Base-by-base conservation (phyloP, 2,113 vertebrate species). In the Crotalus viridis region DNA sequence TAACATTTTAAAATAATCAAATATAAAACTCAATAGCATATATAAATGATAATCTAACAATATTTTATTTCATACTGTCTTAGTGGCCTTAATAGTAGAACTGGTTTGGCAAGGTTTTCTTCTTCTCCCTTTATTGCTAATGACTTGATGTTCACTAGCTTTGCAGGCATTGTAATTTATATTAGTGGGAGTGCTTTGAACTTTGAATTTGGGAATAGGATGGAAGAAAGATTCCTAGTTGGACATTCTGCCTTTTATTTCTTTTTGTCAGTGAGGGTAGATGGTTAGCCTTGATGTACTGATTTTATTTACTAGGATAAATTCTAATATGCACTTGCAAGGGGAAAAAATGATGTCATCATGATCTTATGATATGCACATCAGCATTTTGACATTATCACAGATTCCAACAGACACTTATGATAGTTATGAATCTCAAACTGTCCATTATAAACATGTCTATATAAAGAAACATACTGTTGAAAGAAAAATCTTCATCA, bases 1-100 rank as follows among this genome's bases (percentile, higher is more conserved):
- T 88, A 55, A 13, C 33, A 46, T 13, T 46, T 94, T 90, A 94
- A 51, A 51, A 92, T 90, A 13, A 92, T 92, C 90, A 56, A 88
- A 64, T 64, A 57, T 26, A 88, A 33, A 26, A 13, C 55, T 92
- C 26, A 81, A 9, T 43, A 43, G 33, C 33, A 43, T 81, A 43
- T 22, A 57, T 39, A 81, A 81, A 81, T 81, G 15, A 81, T 39
- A 39, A 81, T 21, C 33, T 43, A 81, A 43, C 33, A 21, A 43
- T 81, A 39, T 33, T 81, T 15, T 69, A 69, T n/a, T 81, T 43
- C 74, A 43, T 81, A 81, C 33, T 81, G 69, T 39, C 69, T 81
- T 43, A 10, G 74, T 81, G 17, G 33, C 74, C 33, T 81, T 81
- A 81, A 33, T 21, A 43, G 74, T 81, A 81, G 74, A 81, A 81